phyloP scores from a whole-genome alignment of 1,140 invertebrate species.

The Macrobrachium rosenbergii region DNA sequence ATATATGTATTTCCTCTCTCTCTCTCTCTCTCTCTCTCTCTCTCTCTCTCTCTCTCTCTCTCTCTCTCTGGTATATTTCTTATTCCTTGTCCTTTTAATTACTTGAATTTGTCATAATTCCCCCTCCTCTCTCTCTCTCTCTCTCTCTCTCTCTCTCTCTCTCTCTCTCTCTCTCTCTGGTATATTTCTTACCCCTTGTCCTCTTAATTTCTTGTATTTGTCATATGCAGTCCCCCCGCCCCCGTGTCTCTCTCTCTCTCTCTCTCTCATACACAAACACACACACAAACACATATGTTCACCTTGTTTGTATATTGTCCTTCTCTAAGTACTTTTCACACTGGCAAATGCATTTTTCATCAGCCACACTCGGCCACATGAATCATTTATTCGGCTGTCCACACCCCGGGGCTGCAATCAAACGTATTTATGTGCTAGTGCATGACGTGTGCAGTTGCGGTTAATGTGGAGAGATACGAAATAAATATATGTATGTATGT shows the following conservation, averaged over 20 bases:
- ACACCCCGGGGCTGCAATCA: neutral
- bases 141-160: neutral
- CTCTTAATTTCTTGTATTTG: neutral
- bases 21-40: neutral
- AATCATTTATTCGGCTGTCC: neutral
- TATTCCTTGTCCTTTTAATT: neutral
- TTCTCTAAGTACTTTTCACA: no score
- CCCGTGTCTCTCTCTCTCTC: neutral
- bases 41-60: constrained; percentile 7
- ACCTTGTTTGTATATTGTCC: neutral
- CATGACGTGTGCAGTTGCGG: constrained; percentile 6
- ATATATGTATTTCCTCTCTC: no score
- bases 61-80: neutral
- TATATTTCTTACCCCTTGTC: no score
- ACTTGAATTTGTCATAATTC: neutral
- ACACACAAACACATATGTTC: neutral
- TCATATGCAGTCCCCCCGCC: neutral
- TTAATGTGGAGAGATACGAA: neutral
- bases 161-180: neutral
- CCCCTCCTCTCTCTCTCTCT: neutral
- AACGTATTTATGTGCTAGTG: constrained; percentile 12
- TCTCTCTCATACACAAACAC: neutral
- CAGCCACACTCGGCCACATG: neutral
- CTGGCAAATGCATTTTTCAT: neutral
- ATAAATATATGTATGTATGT: neutral